Evolutionary conservation across 2,888 invertebrate species (phyloP), one percentile per base, ranked within the genome.

Genomic region (Tipula lateralis): DNA sequence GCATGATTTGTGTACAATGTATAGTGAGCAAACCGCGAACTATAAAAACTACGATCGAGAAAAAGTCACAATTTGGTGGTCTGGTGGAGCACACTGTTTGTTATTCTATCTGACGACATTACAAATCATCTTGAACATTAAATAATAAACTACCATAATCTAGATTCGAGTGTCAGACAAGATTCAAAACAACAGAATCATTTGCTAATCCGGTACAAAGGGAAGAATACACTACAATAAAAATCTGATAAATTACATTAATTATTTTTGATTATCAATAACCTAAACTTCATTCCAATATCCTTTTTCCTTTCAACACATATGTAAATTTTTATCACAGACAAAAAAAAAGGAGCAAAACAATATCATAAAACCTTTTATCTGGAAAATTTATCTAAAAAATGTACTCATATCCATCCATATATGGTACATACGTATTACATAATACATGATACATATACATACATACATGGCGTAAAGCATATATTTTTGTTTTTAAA

Each of bases 191-290:
- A 66, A 24, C 24, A 24, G 3, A 66, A 24, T 66, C 66, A 50
- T 16, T 50, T 50, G 44, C 4, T 50, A 50, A 50, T 50, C 44
- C 44, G n/a, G n/a, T 2, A 9, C 9, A 36, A 66, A 66, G 19
- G 4, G n/a, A 44, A 44, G 4, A 1, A n/a, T n/a, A 44, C n/a
- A 16, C 16, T 50, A 3, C 16, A 50, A 50, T 2, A 66, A 6
- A 66, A 66, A 66, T 66, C 66, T 66, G 66, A 24, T 24, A 66
- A 66, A 66, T 66, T 66, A 66, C 66, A 24, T 66, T 66, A 66
- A 66, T 66, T 66, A 66, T 66, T 66, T 66, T 66, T 66, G 66
- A 66, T 66, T 66, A 66, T 66, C 66, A 66, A 66, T 66, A 66
- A 66, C 66, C 66, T 19, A 24, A 66, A 66, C 66, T 66, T 24